phyloP scores from a whole-genome alignment of 2,113 vertebrate genomes.

The Petaurus breviceps region DNA sequence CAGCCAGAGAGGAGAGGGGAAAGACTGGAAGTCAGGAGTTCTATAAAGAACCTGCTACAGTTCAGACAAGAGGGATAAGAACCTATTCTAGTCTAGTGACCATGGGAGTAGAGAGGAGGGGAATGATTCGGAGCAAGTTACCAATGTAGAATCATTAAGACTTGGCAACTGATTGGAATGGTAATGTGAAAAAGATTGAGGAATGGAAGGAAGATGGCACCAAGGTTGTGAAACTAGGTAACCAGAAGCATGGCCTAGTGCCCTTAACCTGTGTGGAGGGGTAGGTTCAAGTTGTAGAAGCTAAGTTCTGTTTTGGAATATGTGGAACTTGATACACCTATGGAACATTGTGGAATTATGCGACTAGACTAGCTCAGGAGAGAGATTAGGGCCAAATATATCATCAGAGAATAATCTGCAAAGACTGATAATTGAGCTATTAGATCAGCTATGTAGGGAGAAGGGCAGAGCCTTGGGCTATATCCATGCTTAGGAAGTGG shows the following conservation, averaged over 20 bases:
- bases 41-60: neutral
- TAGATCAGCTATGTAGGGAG: neutral
- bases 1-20: neutral
- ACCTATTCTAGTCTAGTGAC: neutral
- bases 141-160: neutral
- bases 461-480: neutral
- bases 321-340: neutral
- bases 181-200: neutral
- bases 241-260: neutral
- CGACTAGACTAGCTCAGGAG: neutral
- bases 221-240: neutral
- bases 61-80: neutral
- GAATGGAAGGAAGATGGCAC: neutral
- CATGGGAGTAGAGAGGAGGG: neutral
- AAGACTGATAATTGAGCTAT: neutral
- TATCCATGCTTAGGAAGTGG: neutral
- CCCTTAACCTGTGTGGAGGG: neutral
- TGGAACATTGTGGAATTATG: neutral
- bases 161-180: neutral
- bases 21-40: neutral
- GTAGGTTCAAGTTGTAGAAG: neutral
- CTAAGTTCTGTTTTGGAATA: neutral
- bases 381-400: neutral
- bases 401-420: neutral
- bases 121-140: neutral